Evolutionary conservation across 2,113 vertebrate species (phyloP), one percentile per base, ranked within the genome.

Genomic region (Chascanopsetta lugubris): DNA sequence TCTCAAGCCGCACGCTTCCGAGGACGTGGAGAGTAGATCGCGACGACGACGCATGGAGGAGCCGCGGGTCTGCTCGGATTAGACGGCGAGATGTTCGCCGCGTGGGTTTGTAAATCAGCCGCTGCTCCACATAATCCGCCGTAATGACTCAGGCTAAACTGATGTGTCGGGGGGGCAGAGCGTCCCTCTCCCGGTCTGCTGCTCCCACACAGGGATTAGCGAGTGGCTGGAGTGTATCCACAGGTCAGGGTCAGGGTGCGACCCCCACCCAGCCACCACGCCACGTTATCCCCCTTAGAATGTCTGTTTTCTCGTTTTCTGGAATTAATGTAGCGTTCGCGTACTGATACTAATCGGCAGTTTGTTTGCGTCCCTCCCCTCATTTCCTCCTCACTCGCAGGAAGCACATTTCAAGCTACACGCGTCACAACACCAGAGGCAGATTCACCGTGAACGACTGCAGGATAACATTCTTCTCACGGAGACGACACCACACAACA

Each of bases 131-230:
- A 74, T 61, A 71, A 87, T 67, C 69, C 30, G 9, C 15, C 59
- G 61, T 66, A 61, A 80, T 75, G 79, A 85, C 67, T 74, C 64
- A 51, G 61, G 77, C 63, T 69, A 20, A 71, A 84, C 29, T 40
- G 75, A 72, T 61, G 18, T 40, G 43, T 72, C 53, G 69, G 62
- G 68, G 65, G 29, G 75, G 46, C 24, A 54, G 27, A 46, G 6
- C 25, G 20, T n/a, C 21, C 57, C 53, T 61, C 15, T 25, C 63
- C 18, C 18, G 26, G 9, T 70, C 36, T 51, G 42, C 22, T 22
- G 58, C 40, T 36, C 43, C 60, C 34, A 53, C 47, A 30, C 29
- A 45, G 40, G 20, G 57, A 85, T 83, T 78, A 84, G 56, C 29
- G 63, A 27, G 57, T 29, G 32, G 34, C n/a, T 68, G 21, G 27